Conservation (phyloP, 2,797 vertebrate species). For the Choloepus didactylus region DNA sequence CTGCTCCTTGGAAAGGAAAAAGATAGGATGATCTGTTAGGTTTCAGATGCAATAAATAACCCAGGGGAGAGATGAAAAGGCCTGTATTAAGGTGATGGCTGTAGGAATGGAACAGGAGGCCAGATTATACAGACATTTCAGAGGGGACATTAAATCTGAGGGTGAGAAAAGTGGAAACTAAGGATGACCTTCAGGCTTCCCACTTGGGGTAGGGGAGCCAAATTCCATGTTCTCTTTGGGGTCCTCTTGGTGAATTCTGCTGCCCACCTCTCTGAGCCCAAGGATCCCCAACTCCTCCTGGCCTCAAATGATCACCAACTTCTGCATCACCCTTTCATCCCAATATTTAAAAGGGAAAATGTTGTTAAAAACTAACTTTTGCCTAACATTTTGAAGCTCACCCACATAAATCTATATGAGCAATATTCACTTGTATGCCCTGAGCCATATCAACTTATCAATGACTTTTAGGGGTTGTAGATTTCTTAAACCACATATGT, state of each 20-base stretch:
- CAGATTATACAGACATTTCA: neutral
- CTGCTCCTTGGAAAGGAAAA: neutral
- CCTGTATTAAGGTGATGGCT: neutral
- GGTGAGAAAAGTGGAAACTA: neutral
- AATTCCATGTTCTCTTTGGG: neutral
- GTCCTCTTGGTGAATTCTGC: neutral
- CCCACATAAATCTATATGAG: neutral
- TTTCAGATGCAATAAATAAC: neutral
- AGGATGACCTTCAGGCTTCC: neutral
- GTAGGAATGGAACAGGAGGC: neutral
- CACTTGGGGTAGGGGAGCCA: neutral
- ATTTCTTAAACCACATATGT: constrained; percentile 78
- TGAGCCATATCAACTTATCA: neutral
- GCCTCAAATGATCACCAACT: neutral
- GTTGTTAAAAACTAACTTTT: constrained; percentile 15
- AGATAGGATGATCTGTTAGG: neutral
- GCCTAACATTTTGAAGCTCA: neutral
- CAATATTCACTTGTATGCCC: neutral
- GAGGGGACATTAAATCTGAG: neutral
- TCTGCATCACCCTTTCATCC: neutral
- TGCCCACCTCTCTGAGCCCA: neutral
- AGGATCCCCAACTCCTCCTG: neutral
- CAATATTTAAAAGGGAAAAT: neutral
- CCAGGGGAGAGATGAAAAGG: neutral
- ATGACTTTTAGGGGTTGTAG: neutral